Conservation (phyloP, 2,888 invertebrate genomes). For the Eremobia ochroleuca region DNA sequence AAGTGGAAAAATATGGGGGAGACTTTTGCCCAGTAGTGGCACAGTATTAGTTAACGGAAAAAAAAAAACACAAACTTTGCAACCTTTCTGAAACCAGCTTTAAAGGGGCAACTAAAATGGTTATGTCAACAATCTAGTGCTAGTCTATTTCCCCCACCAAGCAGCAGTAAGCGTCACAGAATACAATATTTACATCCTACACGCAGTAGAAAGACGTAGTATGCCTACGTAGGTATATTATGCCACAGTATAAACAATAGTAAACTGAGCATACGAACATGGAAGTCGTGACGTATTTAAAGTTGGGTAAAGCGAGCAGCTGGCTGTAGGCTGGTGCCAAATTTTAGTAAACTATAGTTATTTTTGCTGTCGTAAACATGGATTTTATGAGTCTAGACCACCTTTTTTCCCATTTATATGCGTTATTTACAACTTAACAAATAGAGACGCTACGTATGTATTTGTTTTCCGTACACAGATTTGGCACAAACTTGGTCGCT, state of each 20-base stretch:
- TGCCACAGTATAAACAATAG: constrained; percentile 64
- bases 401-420: not conserved
- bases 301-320: constrained; percentile 14
- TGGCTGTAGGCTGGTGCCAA: constrained; percentile 37
- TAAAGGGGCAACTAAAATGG: not conserved
- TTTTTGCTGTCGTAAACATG: constrained; percentile 31
- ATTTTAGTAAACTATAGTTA: constrained; percentile 8
- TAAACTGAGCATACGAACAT: constrained; percentile 52
- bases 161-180: constrained; percentile 21
- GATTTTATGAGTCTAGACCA: constrained; percentile 29
- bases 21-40: not conserved
- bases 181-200: constrained; percentile 13
- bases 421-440: constrained; percentile 2
- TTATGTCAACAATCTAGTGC: not conserved
- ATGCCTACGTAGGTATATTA: constrained; percentile 41
- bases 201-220: constrained; percentile 9
- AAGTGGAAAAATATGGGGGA: not conserved
- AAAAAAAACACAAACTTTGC: not conserved
- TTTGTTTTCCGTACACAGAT: not conserved
- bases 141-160: not conserved
- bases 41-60: not conserved
- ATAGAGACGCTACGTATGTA: not conserved
- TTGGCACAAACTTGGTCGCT: constrained; percentile 5
- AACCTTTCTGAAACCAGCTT: not conserved
- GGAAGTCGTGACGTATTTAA: constrained; percentile 50